Evolutionary conservation across 1,140 invertebrate species (phyloP).

Genomic region (Ephestia elutella): DNA sequence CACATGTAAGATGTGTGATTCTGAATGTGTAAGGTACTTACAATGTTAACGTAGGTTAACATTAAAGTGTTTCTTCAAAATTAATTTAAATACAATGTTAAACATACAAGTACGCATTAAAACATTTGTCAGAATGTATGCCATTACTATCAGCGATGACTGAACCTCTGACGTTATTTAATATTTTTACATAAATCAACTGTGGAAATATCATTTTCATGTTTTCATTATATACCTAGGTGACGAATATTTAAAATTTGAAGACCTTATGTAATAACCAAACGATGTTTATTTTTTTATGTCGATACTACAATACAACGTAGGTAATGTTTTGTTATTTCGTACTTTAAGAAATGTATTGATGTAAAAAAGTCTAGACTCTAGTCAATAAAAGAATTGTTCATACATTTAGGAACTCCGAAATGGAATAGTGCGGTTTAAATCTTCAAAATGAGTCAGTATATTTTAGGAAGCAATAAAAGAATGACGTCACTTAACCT

Average conservation of each 20-base stretch:
- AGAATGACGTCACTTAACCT: no score
- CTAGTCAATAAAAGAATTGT: no score
- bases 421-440: no score
- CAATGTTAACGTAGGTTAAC: not conserved
- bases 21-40: not conserved
- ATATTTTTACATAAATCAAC: not conserved
- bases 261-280: not conserved
- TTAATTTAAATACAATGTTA: conserved; percentile 4
- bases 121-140: not conserved
- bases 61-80: not conserved
- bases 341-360: no score
- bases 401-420: no score
- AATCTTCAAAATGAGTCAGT: no score
- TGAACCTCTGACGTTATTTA: not conserved
- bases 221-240: not conserved
- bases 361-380: no score
- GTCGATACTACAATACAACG: no score
- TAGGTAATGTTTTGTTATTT: no score
- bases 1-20: not conserved
- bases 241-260: not conserved
- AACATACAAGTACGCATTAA: not conserved
- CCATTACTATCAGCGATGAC: not conserved
- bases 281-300: no score
- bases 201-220: not conserved
- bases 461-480: no score